Evolutionary conservation across 2,888 invertebrate genomes (phyloP).

Genomic region (Mythimna impura): DNA sequence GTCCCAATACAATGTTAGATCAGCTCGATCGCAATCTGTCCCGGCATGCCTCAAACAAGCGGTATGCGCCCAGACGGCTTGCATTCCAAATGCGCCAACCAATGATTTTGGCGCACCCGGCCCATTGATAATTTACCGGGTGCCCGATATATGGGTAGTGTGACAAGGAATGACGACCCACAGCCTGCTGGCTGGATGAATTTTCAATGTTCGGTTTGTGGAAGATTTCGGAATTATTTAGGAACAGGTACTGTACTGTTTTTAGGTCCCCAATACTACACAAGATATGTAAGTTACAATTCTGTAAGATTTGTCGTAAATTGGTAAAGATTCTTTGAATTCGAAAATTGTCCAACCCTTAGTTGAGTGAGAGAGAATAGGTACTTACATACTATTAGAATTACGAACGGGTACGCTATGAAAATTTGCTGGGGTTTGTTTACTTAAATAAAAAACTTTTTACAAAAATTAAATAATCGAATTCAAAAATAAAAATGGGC

Average conservation of each 20-base stretch:
- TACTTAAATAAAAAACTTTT: too few relatives aligned
- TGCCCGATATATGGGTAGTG: constrained; percentile 56
- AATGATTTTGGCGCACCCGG: constrained; percentile 58
- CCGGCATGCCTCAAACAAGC: constrained; percentile 65
- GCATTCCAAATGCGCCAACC: constrained; percentile 61
- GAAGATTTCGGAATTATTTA: constrained; percentile 43
- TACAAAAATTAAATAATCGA: too few relatives aligned
- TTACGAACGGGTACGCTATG: too few relatives aligned
- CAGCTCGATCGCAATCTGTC: constrained; percentile 68
- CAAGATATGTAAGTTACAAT: too few relatives aligned
- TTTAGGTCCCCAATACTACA: too few relatives aligned
- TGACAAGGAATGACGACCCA: constrained; percentile 45
- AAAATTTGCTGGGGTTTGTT: too few relatives aligned
- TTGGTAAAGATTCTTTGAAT: background rate
- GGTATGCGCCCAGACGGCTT: constrained; percentile 63
- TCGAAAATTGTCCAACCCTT: background rate
- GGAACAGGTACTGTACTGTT: too few relatives aligned
- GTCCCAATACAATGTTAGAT: constrained; percentile 64
- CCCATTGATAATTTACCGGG: constrained; percentile 61
- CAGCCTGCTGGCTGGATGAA: constrained; percentile 37
- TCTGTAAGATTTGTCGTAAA: background rate
- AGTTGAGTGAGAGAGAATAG: background rate
- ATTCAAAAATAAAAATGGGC: too few relatives aligned
- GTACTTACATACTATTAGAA: too few relatives aligned
- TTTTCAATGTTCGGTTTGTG: constrained; percentile 43